Evolutionary conservation across 1,140 invertebrate genomes (phyloP).

Genomic region (Zaprionus taronus): DNA sequence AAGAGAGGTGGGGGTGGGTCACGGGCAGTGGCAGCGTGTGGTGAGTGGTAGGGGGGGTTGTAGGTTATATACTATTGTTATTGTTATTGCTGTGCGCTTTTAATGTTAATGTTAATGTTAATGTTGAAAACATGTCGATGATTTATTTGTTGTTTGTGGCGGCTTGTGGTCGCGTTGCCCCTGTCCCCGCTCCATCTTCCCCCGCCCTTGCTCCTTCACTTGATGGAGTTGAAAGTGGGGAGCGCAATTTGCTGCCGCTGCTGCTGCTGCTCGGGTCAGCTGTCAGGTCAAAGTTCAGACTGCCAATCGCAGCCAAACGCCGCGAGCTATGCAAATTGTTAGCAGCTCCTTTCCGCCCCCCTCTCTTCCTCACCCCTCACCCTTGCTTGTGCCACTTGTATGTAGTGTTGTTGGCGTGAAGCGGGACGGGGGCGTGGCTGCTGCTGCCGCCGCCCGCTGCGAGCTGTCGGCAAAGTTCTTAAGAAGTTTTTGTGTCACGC

Average conservation of each 20-base stretch:
- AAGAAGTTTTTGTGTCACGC: conserved; percentile 76
- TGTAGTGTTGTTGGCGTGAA: not conserved
- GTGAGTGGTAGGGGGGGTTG: not conserved
- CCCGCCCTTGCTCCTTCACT: not conserved
- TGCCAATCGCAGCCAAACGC: conserved; percentile 34
- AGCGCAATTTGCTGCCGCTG: not conserved
- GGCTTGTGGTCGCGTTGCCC: not conserved
- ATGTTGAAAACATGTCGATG: conserved; percentile 47
- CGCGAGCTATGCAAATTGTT: conserved; percentile 40
- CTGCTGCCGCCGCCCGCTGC: conserved; percentile 2
- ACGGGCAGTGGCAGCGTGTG: not conserved
- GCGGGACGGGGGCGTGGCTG: conserved; percentile 1
- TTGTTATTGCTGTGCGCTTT: conserved; percentile 38
- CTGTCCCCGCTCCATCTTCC: not conserved
- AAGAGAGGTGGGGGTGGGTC: not conserved
- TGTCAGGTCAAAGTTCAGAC: conserved; percentile 66
- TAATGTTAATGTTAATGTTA: conserved; percentile 23
- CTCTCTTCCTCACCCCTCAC: not conserved
- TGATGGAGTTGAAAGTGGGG: not conserved
- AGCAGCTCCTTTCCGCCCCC: not conserved
- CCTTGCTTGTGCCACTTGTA: not conserved
- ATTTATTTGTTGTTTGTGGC: conserved; percentile 53
- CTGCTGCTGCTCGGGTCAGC: conserved; percentile 34
- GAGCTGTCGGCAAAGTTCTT: conserved; percentile 76
- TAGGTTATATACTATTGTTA: conserved; percentile 15